Conservation (phyloP, 2,888 invertebrate genomes). For the Tridacna gigas region DNA sequence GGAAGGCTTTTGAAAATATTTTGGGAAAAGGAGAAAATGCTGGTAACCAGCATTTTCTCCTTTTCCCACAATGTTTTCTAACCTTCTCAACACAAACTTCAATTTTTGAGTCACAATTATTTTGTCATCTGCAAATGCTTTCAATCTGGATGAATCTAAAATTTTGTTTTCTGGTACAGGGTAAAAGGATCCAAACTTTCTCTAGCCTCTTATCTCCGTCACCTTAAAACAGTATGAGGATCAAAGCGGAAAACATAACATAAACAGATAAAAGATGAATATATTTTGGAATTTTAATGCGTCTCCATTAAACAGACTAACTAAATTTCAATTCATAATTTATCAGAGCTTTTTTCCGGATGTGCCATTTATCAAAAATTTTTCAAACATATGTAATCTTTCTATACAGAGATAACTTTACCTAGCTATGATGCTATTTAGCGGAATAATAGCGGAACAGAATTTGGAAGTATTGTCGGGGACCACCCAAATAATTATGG, state of each 20-base stretch:
- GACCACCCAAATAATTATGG: constrained; percentile 64
- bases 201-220: constrained; percentile 22
- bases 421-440: constrained; percentile 65
- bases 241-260: constrained; percentile 30
- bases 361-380: constrained; percentile 56
- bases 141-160: too few species aligned
- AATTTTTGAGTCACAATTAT: too few species aligned
- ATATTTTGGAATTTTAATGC: constrained; percentile 64
- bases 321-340: constrained; percentile 68
- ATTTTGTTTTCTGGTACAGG: too few species aligned
- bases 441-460: constrained; percentile 60
- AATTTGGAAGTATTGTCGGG: constrained; percentile 45
- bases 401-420: constrained; percentile 44
- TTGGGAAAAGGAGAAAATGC: too few species aligned
- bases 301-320: constrained; percentile 57
- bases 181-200: constrained; percentile 3
- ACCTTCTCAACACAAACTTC: too few species aligned
- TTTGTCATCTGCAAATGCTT: too few species aligned
- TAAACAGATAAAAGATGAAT: constrained; percentile 44
- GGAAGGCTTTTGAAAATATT: too few species aligned
- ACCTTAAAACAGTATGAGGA: constrained; percentile 1
- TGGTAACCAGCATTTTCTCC: too few species aligned
- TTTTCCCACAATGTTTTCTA: too few species aligned
- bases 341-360: constrained; percentile 48
- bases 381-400: constrained; percentile 61